Percentiles rank a stretch among this genome's conserved stretches.
Conservation (phyloP, 2,113 vertebrate genomes). For the Oryzias woworae region DNA sequence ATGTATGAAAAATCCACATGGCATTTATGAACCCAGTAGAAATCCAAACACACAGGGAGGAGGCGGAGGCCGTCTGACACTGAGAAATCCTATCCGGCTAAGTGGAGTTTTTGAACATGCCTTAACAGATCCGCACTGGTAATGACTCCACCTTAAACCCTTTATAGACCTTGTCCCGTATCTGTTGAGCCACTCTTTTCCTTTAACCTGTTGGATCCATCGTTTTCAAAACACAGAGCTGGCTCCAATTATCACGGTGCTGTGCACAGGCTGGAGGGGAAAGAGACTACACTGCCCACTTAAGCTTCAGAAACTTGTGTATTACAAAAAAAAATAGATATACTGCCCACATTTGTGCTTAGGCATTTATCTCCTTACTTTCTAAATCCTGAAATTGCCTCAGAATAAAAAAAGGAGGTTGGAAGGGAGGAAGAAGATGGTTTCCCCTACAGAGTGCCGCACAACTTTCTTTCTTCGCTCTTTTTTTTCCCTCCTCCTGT, state of each 20-base stretch:
- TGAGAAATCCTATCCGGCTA: conserved; percentile 41
- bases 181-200: conserved; percentile 36
- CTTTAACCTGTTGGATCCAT: conserved; percentile 60
- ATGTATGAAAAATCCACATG: conserved; percentile 21
- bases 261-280: conserved; percentile 32
- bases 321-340: conserved; percentile 71
- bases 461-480: conserved; percentile 82
- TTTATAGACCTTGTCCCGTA: conserved; percentile 63
- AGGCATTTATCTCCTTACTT: conserved; percentile 95
- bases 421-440: conserved; percentile 17
- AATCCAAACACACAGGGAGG: conserved; percentile 13
- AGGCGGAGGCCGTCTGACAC: conserved; percentile 12
- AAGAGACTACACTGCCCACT: conserved; percentile 52
- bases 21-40: conserved; percentile 30
- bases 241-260: conserved; percentile 57
- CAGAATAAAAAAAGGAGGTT: conserved; percentile 72
- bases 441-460: conserved; percentile 80
- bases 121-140: conserved; percentile 57
- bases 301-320: conserved; percentile 70
- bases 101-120: conserved; percentile 55
- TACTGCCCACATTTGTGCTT: conserved; percentile 80
- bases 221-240: conserved; percentile 62
- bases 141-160: conserved; percentile 67
- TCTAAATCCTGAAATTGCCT: conserved; percentile 96
- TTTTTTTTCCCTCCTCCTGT: conserved; percentile 51